Percentiles rank a stretch among this genome's conserved stretches.
phyloP scores from a whole-genome alignment of 2,888 invertebrate species.

The Syrista parreyssii region DNA sequence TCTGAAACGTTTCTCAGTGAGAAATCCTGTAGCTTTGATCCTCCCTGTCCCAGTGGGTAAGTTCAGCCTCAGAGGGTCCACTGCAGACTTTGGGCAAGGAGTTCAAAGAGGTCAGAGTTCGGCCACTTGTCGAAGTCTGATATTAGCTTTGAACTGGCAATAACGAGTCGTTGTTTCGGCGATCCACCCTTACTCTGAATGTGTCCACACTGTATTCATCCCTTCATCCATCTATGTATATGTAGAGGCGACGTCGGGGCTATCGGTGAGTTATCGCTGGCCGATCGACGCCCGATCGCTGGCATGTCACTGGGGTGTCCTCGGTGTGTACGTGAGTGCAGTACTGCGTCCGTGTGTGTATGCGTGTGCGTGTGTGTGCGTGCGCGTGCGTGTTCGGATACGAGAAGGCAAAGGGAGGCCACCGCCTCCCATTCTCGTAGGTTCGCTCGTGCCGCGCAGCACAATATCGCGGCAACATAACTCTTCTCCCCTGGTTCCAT shows the following conservation, averaged over 20 bases:
- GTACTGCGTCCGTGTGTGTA: neutral
- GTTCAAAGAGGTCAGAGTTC: neutral
- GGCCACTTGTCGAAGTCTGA: neutral
- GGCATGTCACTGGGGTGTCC: neutral
- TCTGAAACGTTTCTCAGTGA: neutral
- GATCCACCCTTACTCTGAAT: neutral
- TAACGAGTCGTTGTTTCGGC: neutral
- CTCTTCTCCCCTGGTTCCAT: conserved; percentile 65
- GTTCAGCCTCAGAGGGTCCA: neutral
- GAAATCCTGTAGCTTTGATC: neutral
- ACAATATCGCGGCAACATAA: conserved; percentile 67
- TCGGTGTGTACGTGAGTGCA: neutral
- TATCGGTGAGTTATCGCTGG: neutral
- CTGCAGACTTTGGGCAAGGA: neutral
- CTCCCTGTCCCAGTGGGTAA: neutral
- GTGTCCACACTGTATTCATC: neutral
- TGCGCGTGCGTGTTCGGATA: neutral
- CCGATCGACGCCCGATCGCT: neutral
- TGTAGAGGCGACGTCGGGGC: neutral
- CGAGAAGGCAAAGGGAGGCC: conserved; percentile 1
- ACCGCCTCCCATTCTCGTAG: conserved; percentile 30
- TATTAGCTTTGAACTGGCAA: neutral
- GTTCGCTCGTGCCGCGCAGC: conserved; percentile 61
- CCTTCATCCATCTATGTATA: neutral
- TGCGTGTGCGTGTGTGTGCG: neutral